Evolutionary conservation across 2,888 invertebrate genomes (phyloP).

Genomic region (Eulithis prunata): DNA sequence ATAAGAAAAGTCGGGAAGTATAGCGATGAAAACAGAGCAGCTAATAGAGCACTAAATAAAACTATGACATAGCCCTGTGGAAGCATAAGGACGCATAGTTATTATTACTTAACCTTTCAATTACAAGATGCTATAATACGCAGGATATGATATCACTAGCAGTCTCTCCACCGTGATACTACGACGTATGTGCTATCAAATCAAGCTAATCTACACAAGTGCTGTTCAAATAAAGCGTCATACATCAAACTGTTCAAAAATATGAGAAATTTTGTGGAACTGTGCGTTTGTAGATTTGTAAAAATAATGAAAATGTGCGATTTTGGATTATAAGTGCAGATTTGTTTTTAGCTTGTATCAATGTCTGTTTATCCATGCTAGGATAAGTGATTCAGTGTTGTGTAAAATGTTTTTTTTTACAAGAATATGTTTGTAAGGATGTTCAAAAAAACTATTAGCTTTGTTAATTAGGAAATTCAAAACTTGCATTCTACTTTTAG

Average conservation of each 20-base stretch:
- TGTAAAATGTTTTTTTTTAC: conserved; percentile 5
- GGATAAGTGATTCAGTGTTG: conserved; percentile 19
- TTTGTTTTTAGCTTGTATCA: not conserved
- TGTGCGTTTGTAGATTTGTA: conserved; percentile 23
- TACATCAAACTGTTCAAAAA: conserved; percentile 41
- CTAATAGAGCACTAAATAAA: not conserved
- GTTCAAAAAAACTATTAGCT: conserved; percentile 23
- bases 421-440: not conserved
- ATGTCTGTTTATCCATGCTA: conserved; percentile 20
- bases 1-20: not conserved
- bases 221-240: conserved; percentile 64
- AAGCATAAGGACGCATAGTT: conserved; percentile 49
- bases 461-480: conserved; percentile 40
- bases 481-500: conserved; percentile 58
- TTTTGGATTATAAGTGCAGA: conserved; percentile 13
- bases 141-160: conserved; percentile 76
- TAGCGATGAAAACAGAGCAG: conserved; percentile 2
- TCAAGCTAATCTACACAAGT: conserved; percentile 66
- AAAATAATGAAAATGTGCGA: conserved; percentile 15
- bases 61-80: conserved; percentile 19
- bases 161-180: conserved; percentile 57
- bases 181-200: conserved; percentile 63
- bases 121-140: conserved; percentile 59
- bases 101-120: conserved; percentile 75
- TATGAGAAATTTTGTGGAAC: conserved; percentile 43